Base-by-base conservation (phyloP, 2,797 vertebrate genomes). In the Acipenser transmontanus region DNA sequence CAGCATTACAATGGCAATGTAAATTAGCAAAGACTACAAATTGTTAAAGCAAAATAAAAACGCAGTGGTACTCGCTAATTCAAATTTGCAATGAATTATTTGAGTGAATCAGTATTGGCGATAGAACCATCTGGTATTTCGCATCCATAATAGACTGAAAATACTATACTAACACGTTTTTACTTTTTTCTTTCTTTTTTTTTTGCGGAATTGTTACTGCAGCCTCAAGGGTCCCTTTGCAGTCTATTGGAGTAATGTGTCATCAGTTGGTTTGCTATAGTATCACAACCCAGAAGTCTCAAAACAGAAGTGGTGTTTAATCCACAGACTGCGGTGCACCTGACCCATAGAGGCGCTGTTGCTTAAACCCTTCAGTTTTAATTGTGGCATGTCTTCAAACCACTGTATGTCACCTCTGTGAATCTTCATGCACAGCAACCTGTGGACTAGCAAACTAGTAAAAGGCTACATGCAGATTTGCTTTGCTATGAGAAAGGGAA, bases 381-480 rank as follows among this genome's bases (percentile, higher is more conserved):
- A 17, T 17, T 17, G 17, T 17, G 17, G 17, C 17, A 1, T 17
- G 17, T 17, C 34, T 34, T 34, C 34, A 34, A 34, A 34, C 2
- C 57, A 59, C 69, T 62, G 56, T 66, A 7, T 66, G 13, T 71
- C 71, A 61, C 70, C 76, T 78, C 78, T 66, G 17, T 63, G 14
- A 71, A 77, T 79, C 80, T 64, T 79, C 81, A 87, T 87, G 84
- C 82, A 81, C 83, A 77, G 86, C 67, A 77, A 82, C 78, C 77
- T 83, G 88, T 76, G 85, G 84, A 88, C 70, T 80, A 72, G 82
- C 84, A 82, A 77, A 85, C 81, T 81, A 78, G 69, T 84, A 82
- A 87, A 83, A 89, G 79, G 85, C 81, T 59, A 81, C 94, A 93
- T 95, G 93, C 95, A 93, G 65, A 68, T 74, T 62, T 72, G 65